Evolutionary conservation across 2,113 vertebrate genomes (phyloP).

Genomic region (Microcebus murinus): DNA sequence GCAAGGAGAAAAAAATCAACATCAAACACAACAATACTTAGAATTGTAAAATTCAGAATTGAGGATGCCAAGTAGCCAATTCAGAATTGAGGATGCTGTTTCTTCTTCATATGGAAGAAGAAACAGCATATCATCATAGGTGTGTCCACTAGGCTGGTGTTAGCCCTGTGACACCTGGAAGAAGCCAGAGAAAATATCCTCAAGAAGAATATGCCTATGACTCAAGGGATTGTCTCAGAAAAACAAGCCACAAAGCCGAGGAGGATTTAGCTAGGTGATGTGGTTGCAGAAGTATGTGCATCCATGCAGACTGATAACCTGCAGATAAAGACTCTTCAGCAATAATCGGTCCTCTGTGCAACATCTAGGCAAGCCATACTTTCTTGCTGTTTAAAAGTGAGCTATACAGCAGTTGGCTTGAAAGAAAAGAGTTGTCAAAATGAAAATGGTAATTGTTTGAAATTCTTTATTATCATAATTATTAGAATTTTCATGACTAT

Average conservation of each 20-base stretch:
- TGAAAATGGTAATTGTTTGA: neutral
- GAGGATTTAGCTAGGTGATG: neutral
- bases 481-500: conserved; percentile 50
- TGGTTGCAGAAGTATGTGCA: neutral
- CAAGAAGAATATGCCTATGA: neutral
- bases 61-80: neutral
- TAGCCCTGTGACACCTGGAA: neutral
- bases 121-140: neutral
- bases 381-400: neutral
- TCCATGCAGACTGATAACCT: neutral
- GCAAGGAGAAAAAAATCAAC: neutral
- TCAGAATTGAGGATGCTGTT: neutral
- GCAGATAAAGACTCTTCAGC: neutral
- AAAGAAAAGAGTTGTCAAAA: conserved; percentile 31
- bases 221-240: too few species aligned
- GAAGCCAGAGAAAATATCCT: neutral
- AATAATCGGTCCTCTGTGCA: neutral
- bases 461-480: conserved; percentile 59
- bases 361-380: neutral
- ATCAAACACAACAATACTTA: neutral
- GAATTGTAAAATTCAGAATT: neutral
- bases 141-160: neutral
- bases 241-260: too few species aligned
- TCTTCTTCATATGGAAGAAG: neutral
- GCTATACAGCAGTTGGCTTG: neutral